These are phyloP conservation scores for Megaceryle maxima DNA, from an alignment of 2,113 vertebrate species.

Conservation along the genomic window DNA sequence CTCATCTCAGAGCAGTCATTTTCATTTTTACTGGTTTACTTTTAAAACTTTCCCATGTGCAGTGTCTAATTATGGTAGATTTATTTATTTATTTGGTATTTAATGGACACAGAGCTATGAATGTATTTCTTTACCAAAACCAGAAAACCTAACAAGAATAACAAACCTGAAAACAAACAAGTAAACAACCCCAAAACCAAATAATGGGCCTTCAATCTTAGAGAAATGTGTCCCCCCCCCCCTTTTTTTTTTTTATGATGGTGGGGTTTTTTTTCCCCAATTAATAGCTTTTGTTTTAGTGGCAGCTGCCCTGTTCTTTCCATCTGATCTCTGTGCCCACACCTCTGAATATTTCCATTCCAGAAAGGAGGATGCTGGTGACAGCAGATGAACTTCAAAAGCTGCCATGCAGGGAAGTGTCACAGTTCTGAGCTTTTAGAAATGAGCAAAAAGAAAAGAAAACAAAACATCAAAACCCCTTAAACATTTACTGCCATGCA, in stretches of 20 bases:
- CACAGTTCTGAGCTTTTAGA: not conserved
- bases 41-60: too few relatives aligned
- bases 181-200: not conserved
- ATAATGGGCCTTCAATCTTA: not conserved
- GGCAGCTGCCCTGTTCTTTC: not conserved
- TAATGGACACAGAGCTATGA: not conserved
- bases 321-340: not conserved
- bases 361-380: not conserved
- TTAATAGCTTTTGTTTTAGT: not conserved
- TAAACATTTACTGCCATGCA: not conserved
- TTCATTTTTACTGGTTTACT: too few relatives aligned
- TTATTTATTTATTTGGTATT: not conserved
- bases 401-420: not conserved
- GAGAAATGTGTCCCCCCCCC: not conserved
- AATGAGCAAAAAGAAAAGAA: not conserved
- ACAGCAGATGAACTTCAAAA: not conserved
- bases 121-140: not conserved
- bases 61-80: too few relatives aligned
- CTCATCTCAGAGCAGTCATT: too few relatives aligned
- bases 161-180: too few relatives aligned
- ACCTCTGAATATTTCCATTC: not conserved
- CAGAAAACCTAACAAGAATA: too few relatives aligned
- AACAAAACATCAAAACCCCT: not conserved
- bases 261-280: not conserved
- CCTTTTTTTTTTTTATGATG: not conserved